Conservation (phyloP, 2,888 invertebrate species). For the Saturnia pavonia region DNA sequence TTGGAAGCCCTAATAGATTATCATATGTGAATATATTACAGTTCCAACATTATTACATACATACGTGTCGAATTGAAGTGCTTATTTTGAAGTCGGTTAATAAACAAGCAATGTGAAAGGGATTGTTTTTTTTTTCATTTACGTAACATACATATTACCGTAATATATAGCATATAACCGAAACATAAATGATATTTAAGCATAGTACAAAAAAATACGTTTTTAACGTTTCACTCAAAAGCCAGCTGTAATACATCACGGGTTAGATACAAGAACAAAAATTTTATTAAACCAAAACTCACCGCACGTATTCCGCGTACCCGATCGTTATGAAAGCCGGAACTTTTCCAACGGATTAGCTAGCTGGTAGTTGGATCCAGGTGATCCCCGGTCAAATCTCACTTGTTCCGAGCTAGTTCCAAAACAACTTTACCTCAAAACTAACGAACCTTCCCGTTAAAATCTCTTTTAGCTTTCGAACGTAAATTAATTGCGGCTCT, state of each 20-base stretch:
- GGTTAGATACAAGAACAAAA: constrained; percentile 17
- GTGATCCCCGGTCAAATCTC: constrained; percentile 48
- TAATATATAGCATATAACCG: too few relatives aligned
- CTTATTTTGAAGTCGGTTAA: too few relatives aligned
- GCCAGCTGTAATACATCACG: background rate
- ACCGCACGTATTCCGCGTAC: constrained; percentile 31
- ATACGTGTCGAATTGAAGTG: too few relatives aligned
- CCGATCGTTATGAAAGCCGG: constrained; percentile 47
- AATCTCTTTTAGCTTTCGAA: constrained; percentile 48
- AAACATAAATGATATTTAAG: too few relatives aligned
- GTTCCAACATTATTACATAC: too few relatives aligned
- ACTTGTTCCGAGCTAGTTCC: constrained; percentile 43
- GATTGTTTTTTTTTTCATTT: too few relatives aligned
- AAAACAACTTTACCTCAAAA: constrained; percentile 49
- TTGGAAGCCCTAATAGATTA: too few relatives aligned
- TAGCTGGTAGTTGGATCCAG: constrained; percentile 40
- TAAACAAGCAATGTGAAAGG: too few relatives aligned
- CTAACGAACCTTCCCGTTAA: constrained; percentile 48
- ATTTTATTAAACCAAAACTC: constrained; percentile 28
- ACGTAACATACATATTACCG: too few relatives aligned
- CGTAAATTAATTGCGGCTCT: constrained; percentile 49
- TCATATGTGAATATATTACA: too few relatives aligned
- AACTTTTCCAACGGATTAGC: constrained; percentile 59
- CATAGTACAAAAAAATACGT: too few relatives aligned
- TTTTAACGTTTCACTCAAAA: background rate